Conservation (phyloP, 2,888 invertebrate genomes). For the Catonia carolina region DNA sequence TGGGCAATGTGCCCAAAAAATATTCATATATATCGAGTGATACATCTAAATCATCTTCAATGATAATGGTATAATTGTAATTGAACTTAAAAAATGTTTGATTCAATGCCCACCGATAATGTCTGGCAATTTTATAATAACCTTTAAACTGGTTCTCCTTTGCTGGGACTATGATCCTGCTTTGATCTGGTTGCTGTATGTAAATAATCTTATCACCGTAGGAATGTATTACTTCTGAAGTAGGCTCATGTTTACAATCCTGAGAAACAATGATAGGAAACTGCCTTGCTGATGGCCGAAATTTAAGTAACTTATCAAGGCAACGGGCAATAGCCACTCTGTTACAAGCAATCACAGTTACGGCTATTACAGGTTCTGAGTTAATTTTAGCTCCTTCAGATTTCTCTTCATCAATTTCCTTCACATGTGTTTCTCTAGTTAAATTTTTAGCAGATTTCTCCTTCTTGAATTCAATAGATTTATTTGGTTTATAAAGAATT, state of each 20-base stretch:
- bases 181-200: slow-evolving; percentile 77
- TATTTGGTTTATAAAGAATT: too few relatives aligned
- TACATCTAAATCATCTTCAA: slow-evolving; percentile 88
- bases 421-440: too few relatives aligned
- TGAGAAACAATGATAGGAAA: slow-evolving; percentile 96
- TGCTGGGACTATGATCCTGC: slow-evolving; percentile 69
- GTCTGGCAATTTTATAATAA: slow-evolving; percentile 93
- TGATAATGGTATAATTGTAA: too few relatives aligned
- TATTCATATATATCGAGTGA: slow-evolving; percentile 96
- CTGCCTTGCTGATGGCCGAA: slow-evolving; percentile 69
- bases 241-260: slow-evolving; percentile 89
- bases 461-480: too few relatives aligned
- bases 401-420: too few relatives aligned
- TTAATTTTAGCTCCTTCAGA: too few relatives aligned
- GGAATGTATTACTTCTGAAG: slow-evolving; percentile 71
- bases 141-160: slow-evolving; percentile 84
- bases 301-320: slow-evolving; percentile 80
- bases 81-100: slow-evolving; percentile 58
- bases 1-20: slow-evolving; percentile 83
- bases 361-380: slow-evolving; percentile 62
- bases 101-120: slow-evolving; percentile 93
- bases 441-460: too few relatives aligned
- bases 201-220: slow-evolving; percentile 66
- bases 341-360: slow-evolving; percentile 93
- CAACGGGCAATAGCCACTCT: slow-evolving; percentile 79